phyloP scores from a whole-genome alignment of 1,140 invertebrate genomes.

The Cecropterus lyciades region DNA sequence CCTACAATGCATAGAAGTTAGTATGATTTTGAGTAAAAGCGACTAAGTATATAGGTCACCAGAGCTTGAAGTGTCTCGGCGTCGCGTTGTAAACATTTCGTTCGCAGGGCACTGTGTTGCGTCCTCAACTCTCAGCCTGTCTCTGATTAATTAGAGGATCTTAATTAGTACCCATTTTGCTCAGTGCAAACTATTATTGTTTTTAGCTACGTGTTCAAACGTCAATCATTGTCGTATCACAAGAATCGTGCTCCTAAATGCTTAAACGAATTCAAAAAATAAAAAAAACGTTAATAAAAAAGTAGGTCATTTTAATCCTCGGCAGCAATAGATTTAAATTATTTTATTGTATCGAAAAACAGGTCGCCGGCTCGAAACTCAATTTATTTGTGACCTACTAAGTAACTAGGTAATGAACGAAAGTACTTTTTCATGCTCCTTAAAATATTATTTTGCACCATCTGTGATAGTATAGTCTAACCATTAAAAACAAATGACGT shows the following conservation, averaged over 20 bases:
- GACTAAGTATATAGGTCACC: slow-evolving; percentile 9
- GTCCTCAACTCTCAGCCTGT: background rate
- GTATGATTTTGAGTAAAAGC: background rate
- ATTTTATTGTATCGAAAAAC: slow-evolving; percentile 15
- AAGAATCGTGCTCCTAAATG: background rate
- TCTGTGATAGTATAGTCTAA: too few species aligned
- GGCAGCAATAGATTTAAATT: slow-evolving; percentile 11
- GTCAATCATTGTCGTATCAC: background rate
- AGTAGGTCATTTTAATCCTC: slow-evolving; percentile 8
- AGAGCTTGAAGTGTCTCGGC: slow-evolving; percentile 2
- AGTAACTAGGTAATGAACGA: background rate
- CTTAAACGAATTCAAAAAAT: background rate
- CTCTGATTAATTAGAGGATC: slow-evolving; percentile 27
- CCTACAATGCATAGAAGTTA: too few species aligned
- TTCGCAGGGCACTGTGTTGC: background rate
- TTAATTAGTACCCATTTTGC: background rate
- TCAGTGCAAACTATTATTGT: background rate
- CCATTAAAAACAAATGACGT: too few species aligned
- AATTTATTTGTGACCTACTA: slow-evolving; percentile 21
- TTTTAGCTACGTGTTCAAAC: too few species aligned
- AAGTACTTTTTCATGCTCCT: too few species aligned
- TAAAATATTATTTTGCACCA: background rate
- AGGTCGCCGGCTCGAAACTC: background rate
- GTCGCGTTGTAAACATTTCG: slow-evolving; percentile 7
- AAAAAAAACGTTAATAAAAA: background rate